These are phyloP conservation scores for Drosophila paulistorum DNA, from an alignment of 1,140 invertebrate species.

Conservation along the genomic window DNA sequence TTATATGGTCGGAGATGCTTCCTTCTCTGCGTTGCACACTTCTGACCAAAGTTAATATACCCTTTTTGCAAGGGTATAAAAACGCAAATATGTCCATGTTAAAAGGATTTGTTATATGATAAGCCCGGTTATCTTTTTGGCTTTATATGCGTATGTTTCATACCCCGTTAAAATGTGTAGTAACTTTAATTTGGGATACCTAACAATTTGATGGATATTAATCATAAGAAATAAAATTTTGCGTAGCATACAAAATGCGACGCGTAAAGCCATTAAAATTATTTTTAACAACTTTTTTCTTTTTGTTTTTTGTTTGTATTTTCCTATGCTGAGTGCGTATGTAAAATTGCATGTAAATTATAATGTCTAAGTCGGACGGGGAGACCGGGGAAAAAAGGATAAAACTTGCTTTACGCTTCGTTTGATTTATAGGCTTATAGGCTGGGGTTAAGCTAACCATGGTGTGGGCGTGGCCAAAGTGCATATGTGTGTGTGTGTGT, in stretches of 20 bases:
- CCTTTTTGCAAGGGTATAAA: no score
- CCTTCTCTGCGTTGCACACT: no score
- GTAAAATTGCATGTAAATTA: conserved; percentile 57
- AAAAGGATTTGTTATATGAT: no score
- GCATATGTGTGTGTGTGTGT: not conserved
- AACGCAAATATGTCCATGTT: no score
- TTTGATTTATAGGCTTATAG: conserved; percentile 68
- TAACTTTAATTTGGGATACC: not conserved
- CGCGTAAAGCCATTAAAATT: conserved; percentile 52
- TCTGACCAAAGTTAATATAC: no score
- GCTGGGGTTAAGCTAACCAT: conserved; percentile 26
- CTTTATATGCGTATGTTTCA: no score
- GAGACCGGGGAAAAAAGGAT: conserved; percentile 32
- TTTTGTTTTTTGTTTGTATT: no score
- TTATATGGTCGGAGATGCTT: no score
- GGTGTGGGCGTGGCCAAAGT: conserved; percentile 7
- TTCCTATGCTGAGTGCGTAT: conserved; percentile 20
- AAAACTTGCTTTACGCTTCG: conserved; percentile 66
- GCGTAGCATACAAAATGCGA: conserved; percentile 50
- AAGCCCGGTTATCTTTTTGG: no score
- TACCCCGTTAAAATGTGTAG: not conserved
- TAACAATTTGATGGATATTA: conserved; percentile 30
- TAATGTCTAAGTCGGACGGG: conserved; percentile 30
- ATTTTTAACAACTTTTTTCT: conserved; percentile 51
- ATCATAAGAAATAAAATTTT: conserved; percentile 39